A percentile compares a stretch with the other conserved stretches of the same genome.
phyloP scores from a whole-genome alignment of 2,888 invertebrate genomes.

The Automeris io region DNA sequence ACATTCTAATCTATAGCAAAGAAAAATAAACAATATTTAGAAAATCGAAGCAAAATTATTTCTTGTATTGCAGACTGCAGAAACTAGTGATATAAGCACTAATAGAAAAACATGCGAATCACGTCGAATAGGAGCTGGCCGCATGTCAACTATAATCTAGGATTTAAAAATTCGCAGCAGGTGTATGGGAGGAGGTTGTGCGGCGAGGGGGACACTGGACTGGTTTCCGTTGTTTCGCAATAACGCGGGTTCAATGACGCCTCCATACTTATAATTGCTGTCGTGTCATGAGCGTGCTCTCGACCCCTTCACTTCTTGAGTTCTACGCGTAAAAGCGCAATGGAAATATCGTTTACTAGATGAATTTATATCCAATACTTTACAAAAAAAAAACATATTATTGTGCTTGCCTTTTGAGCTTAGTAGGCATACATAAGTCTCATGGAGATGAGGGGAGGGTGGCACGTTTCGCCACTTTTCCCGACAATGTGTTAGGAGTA shows the following conservation, averaged over 20 bases:
- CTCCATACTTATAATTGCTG: conserved; percentile 62
- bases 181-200: conserved; percentile 38
- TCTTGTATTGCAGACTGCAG: conserved; percentile 28
- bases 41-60: conserved; percentile 6
- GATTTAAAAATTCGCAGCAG: conserved; percentile 74
- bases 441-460: too few relatives aligned
- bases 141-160: conserved; percentile 73
- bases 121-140: conserved; percentile 49
- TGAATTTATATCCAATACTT: neutral
- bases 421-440: too few relatives aligned
- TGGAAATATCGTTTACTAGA: conserved; percentile 6
- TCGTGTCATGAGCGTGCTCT: conserved; percentile 57
- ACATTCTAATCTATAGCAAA: neutral
- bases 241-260: conserved; percentile 73
- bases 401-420: too few relatives aligned
- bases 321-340: conserved; percentile 3
- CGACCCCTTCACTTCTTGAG: conserved; percentile 47
- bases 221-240: conserved; percentile 77
- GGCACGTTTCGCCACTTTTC: too few relatives aligned
- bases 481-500: too few relatives aligned
- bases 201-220: conserved; percentile 41
- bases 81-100: conserved; percentile 53
- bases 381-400: too few relatives aligned
- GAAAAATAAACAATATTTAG: neutral
- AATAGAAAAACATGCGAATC: conserved; percentile 43